Base-by-base conservation (phyloP, 2,888 invertebrate species). In the Ectemnius lituratus region DNA sequence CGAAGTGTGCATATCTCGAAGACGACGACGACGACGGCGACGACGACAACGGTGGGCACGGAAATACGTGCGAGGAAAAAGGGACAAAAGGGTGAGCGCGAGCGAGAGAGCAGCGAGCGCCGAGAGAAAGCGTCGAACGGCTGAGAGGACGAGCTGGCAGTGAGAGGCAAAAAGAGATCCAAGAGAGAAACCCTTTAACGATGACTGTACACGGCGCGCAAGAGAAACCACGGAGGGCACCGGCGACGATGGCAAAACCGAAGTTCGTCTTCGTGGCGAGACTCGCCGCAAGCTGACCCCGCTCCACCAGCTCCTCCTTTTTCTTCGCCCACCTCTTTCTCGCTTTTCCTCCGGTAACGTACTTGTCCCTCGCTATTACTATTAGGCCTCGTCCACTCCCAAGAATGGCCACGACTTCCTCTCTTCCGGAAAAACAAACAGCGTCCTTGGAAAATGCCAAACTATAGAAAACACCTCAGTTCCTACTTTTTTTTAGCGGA, bases 211-310 rank as follows among this genome's bases (percentile, higher is more conserved):
- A 70, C 52, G 52, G 52, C n/a, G 16, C 52, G 75, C 71, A 65
- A 67, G 71, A 76, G 83, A 78, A 81, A 81, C 80, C 80, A 70
- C 76, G 76, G 70, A 68, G 59, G 63, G 70, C 60, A 69, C 73
- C n/a, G 52, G 52, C 14, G 63, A 64, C 62, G 73, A 67, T 69
- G 67, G 63, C 74, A 75, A 79, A 80, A 80, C 65, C 70, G 69
- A 79, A 80, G 76, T 80, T 79, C 76, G 70, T 28, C 75, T 80
- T 79, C 73, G 70, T 23, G 70, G 71, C 65, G 63, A 70, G 70
- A 57, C 71, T 58, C 63, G 63, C 78, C 78, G 52, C 76, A 76
- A 58, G 62, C 73, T 79, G 76, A 80, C 74, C 75, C 75, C 72
- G 23, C 62, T 74, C 45, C 61, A 52, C 59, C 75, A 67, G 73